These are phyloP conservation scores for Phrynosoma blainvillii DNA, from an alignment of 2,113 vertebrate genomes.

Conservation along the genomic window DNA sequence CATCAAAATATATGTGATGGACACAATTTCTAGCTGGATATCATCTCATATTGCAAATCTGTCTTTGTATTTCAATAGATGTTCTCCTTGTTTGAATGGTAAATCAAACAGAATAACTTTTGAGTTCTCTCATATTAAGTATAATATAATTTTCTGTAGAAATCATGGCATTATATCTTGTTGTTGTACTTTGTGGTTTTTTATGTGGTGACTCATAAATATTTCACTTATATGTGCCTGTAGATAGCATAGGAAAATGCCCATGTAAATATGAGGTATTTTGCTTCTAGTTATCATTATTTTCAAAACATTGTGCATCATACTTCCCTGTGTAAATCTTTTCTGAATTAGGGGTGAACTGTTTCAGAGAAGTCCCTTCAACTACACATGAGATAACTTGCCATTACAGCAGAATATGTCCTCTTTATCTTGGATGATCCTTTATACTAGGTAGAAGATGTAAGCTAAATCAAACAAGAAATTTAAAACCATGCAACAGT, in stretches of 20 bases:
- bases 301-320: conserved; percentile 18
- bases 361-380: conserved; percentile 24
- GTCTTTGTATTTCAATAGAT: not conserved
- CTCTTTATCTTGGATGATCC: conserved; percentile 29
- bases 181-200: conserved; percentile 32
- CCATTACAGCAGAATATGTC: conserved; percentile 4
- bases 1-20: not conserved
- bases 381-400: conserved; percentile 11
- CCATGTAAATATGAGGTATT: conserved; percentile 11
- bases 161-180: conserved; percentile 20
- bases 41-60: not conserved
- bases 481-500: not conserved
- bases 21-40: not conserved
- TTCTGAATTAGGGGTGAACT: conserved; percentile 47
- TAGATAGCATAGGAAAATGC: conserved; percentile 42
- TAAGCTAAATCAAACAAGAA: conserved; percentile 24
- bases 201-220: conserved; percentile 18
- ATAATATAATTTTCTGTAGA: conserved; percentile 29
- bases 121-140: conserved; percentile 20
- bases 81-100: not conserved
- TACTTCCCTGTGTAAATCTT: conserved; percentile 39
- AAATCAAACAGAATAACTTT: conserved; percentile 19
- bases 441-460: conserved; percentile 15
- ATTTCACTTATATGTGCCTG: conserved; percentile 22
- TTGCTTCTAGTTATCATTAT: conserved; percentile 45